Base-by-base conservation (phyloP, 2,888 invertebrate species). In the Tenodera sinensis region DNA sequence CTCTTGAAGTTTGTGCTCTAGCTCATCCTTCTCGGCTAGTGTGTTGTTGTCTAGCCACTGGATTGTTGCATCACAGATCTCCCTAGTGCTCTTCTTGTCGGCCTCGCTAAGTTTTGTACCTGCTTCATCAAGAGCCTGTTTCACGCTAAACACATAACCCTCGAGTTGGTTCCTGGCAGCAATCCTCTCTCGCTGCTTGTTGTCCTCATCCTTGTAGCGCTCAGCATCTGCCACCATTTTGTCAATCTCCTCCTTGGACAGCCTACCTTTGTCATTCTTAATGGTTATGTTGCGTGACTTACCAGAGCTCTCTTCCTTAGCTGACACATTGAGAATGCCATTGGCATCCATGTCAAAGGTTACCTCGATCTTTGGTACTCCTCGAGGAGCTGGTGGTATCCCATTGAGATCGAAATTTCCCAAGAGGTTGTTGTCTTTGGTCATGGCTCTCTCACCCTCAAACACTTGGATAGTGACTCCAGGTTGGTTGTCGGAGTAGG, bases 181-280 rank as follows among this genome's bases (percentile, higher is more conserved):
- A 34, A 95, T 93, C 88, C 93, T 92, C 71, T 93, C 93, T 88
- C 92, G 91, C 90, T 93, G 93, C 85, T 91, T 92, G n/a, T 93
- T 92, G 89, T 93, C 93, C 90, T 93, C 93, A 25, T 94, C 95
- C 90, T 96, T 96, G 92, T 96, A 97, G 91, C 95, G 96, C 91
- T 97, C 97, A 0, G 97, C 97, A 90, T 97, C 97, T 15, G 95
- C 93, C 30, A 97, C 94, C 97, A 97, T 98, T 91, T 96, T 95
- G 91, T 98, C 98, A 89, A 98, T 98, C 89, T 98, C 98, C n/a
- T 96, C 96, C 92, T 97, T 97, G 90, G 96, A 96, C 15, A 98
- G 94, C 7, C 98, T 95, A 0, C 97, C 97, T 92, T 97, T 97
- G 92, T 98, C 98, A 92, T 98, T 98, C 6, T 97, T 97, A 89